Base-by-base conservation (phyloP, 2,888 invertebrate species). In the Pandemis cinnamomeana region DNA sequence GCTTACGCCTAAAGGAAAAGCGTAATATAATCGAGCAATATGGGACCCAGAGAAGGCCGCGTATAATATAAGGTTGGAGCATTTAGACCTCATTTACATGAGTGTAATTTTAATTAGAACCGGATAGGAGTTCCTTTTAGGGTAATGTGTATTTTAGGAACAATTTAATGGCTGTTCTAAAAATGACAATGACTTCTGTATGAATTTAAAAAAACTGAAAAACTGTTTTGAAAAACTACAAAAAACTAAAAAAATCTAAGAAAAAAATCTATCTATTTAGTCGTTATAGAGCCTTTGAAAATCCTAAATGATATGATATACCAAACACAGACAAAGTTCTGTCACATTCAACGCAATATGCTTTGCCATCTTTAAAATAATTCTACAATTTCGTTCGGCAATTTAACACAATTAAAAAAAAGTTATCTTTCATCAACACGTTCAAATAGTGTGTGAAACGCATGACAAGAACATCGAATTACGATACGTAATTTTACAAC, bases 41-140 rank as follows among this genome's bases (percentile, higher is more conserved):
- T 5, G 64, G 64, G 42, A 7, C 4, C 6, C 7, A 13, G 36
- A 27, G 42, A 42, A 8, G 51, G 15, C 48, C 44, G 15, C 64
- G 66, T 48, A 66, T 66, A 71, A 67, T 71, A 66, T 51, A 71
- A 61, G 58, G 68, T 48, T 51, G 51, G 51, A 60, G 41, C 71
- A 71, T 71, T 71, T 71, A 67, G 51, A 42, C 67, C 20, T 67
- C 61, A 71, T 71, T 71, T 71, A 60, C 67, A 71, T 71, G 67
- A 71, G 67, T 67, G 61, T 71, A 67, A 48, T 71, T 67, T 71
- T 67, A 67, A 71, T 67, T 60, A 71, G 60, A 71, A 60, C 58
- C 48, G 60, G 66, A 55, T 60, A 42, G 7, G 20, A n/a, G n/a
- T 46, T 15, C 64, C 64, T 64, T 46, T 48, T 41, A 15, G 71